These are phyloP conservation scores for Pocillopora meandrina DNA, from an alignment of 92 coral and sea anemone species.

Conservation along the genomic window DNA sequence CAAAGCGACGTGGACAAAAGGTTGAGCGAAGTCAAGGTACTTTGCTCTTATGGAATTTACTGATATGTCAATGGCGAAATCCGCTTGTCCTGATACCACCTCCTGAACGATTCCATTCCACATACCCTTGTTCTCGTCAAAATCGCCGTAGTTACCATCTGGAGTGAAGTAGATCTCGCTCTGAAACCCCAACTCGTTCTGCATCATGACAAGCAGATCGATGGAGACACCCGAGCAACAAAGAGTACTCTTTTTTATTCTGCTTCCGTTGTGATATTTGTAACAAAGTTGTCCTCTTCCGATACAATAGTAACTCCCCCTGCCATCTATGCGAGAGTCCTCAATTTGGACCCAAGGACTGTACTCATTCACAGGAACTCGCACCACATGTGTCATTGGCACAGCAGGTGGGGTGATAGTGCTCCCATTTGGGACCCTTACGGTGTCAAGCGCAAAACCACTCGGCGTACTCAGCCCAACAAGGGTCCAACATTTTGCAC, in stretches of 20 bases:
- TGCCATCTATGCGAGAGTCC: slow-evolving; percentile 4
- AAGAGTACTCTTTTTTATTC: slow-evolving; percentile 8
- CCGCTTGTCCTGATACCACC: slow-evolving; percentile 52
- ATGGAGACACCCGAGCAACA: slow-evolving; percentile 62
- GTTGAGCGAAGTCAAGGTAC: slow-evolving; percentile 56
- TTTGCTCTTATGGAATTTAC: slow-evolving; percentile 38
- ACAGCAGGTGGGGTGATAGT: slow-evolving; percentile 22
- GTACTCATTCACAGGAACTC: slow-evolving; percentile 48
- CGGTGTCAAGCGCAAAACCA: slow-evolving; percentile 55
- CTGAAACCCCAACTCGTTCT: slow-evolving; percentile 46
- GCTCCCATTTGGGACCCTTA: slow-evolving; percentile 28
- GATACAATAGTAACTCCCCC: slow-evolving; percentile 16
- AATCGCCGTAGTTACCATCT: slow-evolving; percentile 59
- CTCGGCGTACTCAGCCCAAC: slow-evolving; percentile 61
- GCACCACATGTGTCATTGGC: slow-evolving; percentile 33
- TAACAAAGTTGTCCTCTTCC: slow-evolving; percentile 54
- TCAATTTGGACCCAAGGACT: slow-evolving; percentile 57
- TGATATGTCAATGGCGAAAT: slow-evolving; percentile 59
- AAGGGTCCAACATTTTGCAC: slow-evolving; percentile 45
- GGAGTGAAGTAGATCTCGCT: slow-evolving; percentile 53
- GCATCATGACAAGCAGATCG: slow-evolving; percentile 55
- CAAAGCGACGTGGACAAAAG: slow-evolving; percentile 56
- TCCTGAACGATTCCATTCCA: slow-evolving; percentile 68
- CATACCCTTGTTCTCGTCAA: slow-evolving; percentile 8
- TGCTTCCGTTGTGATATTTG: slow-evolving; percentile 17